A percentile compares a stretch with the other conserved stretches of the same genome.
Conservation (phyloP, 2,797 vertebrate species). For the Myotis planiceps region DNA sequence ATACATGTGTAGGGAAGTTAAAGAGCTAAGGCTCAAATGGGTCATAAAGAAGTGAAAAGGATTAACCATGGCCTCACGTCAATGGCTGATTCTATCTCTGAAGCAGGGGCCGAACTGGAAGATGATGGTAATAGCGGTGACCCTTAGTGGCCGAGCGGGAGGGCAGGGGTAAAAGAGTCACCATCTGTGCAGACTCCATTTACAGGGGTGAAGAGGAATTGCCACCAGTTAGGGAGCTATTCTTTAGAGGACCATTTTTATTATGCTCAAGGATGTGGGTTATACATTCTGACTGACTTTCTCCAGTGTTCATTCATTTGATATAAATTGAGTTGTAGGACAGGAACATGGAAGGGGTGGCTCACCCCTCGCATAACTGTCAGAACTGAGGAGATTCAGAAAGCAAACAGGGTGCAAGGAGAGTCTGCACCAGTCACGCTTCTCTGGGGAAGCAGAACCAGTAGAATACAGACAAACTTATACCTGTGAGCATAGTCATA, state of each 20-base stretch:
- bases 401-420: accelerated
- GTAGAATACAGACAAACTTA: background rate
- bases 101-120: background rate
- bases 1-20: background rate
- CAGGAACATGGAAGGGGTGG: background rate
- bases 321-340: background rate
- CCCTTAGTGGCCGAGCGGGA: background rate
- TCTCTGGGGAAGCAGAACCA: background rate
- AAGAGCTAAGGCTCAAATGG: background rate
- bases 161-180: background rate
- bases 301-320: background rate
- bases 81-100: background rate
- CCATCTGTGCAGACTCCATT: accelerated
- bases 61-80: background rate
- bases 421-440: background rate
- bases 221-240: background rate
- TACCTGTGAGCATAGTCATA: background rate
- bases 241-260: background rate
- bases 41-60: background rate
- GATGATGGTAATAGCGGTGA: background rate
- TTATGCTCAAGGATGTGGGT: background rate
- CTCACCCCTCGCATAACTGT: background rate
- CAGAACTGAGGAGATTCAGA: background rate
- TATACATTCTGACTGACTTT: background rate
- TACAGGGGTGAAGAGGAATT: background rate